These are phyloP conservation scores for Imbricaverruca yamaguchii DNA, from an alignment of 2,888 invertebrate species.

Conservation along the genomic window DNA sequence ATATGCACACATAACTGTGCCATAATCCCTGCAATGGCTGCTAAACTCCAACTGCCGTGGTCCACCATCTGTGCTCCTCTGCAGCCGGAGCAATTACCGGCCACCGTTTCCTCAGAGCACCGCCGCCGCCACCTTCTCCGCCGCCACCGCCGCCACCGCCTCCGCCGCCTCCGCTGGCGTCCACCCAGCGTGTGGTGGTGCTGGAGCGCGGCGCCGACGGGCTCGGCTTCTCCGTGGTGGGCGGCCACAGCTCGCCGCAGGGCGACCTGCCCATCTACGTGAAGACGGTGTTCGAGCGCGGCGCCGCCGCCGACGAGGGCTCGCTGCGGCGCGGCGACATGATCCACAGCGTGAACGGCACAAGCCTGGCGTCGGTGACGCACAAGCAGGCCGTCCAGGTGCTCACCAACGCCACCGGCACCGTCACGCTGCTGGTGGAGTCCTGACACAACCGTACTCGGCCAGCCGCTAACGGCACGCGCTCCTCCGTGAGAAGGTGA, in stretches of 20 bases:
- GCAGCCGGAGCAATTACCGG: too few species aligned
- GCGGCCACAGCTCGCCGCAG: slow-evolving; percentile 47
- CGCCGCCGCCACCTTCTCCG: slow-evolving; percentile 23
- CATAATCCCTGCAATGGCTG: too few species aligned
- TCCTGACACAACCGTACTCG: slow-evolving; percentile 30
- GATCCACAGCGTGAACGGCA: slow-evolving; percentile 43
- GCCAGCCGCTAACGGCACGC: too few species aligned
- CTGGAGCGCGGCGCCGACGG: slow-evolving; percentile 49
- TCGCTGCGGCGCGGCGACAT: slow-evolving; percentile 43
- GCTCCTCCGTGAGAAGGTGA: too few species aligned
- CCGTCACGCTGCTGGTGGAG: slow-evolving; percentile 46
- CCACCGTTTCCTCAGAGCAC: too few species aligned
- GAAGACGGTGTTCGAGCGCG: slow-evolving; percentile 44
- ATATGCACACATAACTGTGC: too few species aligned
- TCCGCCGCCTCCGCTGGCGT: slow-evolving; percentile 26
- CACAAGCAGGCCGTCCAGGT: slow-evolving; percentile 45
- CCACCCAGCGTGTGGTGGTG: slow-evolving; percentile 37
- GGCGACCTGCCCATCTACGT: slow-evolving; percentile 51
- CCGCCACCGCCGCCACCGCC: slow-evolving; percentile 27
- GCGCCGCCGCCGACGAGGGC: slow-evolving; percentile 41
- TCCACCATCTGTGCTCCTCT: too few species aligned
- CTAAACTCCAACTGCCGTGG: too few species aligned
- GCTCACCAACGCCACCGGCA: slow-evolving; percentile 46
- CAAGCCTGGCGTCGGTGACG: slow-evolving; percentile 41
- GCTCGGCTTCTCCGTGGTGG: slow-evolving; percentile 51